These are phyloP conservation scores for Zaprionus obscuricornis DNA, from an alignment of 2,888 invertebrate genomes.

Conservation along the genomic window DNA sequence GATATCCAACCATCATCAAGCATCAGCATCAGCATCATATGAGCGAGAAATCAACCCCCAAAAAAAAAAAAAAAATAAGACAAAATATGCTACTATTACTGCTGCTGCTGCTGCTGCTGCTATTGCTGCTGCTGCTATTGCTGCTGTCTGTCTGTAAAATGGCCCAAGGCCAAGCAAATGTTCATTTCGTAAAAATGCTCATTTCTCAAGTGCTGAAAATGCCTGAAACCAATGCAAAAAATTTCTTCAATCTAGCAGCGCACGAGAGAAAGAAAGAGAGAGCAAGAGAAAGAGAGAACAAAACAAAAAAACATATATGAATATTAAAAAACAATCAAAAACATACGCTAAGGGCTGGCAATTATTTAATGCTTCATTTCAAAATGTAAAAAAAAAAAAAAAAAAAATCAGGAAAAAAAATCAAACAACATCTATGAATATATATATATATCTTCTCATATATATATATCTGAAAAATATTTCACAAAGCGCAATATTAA, in stretches of 20 bases:
- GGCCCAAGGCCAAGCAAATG: conserved; percentile 67
- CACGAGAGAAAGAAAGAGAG: background rate
- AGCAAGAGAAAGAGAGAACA: background rate
- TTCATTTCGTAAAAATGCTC: conserved; percentile 70
- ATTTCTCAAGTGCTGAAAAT: conserved; percentile 70
- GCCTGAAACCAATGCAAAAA: conserved; percentile 30
- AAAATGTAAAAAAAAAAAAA: conserved; percentile 18
- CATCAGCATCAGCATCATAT: conserved; percentile 10
- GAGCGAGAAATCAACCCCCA: conserved; percentile 35
- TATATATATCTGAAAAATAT: conserved; percentile 20
- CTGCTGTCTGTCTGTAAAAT: conserved; percentile 21
- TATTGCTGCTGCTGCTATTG: no score
- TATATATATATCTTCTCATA: conserved; percentile 22
- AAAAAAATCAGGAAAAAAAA: conserved; percentile 24
- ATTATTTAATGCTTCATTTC: conserved; percentile 72
- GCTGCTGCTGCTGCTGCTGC: no score
- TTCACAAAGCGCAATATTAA: conserved; percentile 42
- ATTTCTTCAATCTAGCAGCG: conserved; percentile 20
- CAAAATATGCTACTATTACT: no score
- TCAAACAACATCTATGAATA: conserved; percentile 54
- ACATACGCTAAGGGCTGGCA: conserved; percentile 62
- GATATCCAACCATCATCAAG: no score
- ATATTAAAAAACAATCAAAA: conserved; percentile 71
- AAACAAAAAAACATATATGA: conserved; percentile 42
- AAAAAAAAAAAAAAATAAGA: conserved; percentile 2